Percentiles rank a stretch among this genome's conserved stretches.
Conservation (phyloP, 2,888 invertebrate species). For the Luperina nickerlii region DNA sequence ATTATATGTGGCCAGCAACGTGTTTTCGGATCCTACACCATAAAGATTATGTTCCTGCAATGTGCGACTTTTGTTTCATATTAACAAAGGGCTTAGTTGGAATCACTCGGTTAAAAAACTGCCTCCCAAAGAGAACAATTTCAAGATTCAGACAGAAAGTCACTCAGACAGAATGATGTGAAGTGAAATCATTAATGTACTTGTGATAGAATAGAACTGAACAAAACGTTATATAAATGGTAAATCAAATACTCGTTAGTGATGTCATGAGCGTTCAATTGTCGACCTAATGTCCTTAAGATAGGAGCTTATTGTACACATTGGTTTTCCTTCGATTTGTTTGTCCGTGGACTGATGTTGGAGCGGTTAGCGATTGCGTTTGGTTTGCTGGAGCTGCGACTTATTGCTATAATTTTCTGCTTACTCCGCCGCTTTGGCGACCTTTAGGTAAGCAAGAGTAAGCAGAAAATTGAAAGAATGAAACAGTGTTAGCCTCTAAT, state of each 20-base stretch:
- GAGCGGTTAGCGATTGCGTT: conserved; percentile 39
- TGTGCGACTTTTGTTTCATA: background rate
- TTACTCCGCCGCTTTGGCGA: background rate
- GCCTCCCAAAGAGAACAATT: conserved; percentile 21
- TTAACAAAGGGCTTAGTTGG: conserved; percentile 9
- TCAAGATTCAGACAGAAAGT: conserved; percentile 55
- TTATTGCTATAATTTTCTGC: background rate
- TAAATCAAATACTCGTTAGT: conserved; percentile 81
- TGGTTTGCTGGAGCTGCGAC: background rate
- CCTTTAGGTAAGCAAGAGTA: too few species aligned
- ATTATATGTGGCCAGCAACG: background rate
- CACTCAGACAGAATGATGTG: conserved; percentile 62
- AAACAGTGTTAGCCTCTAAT: background rate
- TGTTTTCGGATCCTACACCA: background rate
- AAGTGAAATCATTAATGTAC: conserved; percentile 73
- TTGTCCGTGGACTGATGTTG: conserved; percentile 53
- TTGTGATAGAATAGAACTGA: conserved; percentile 72
- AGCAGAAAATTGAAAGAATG: background rate
- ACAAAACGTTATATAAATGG: conserved; percentile 74
- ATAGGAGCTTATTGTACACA: conserved; percentile 63
- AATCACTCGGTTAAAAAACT: conserved; percentile 37
- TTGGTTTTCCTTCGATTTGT: conserved; percentile 55
- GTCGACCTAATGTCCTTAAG: conserved; percentile 66
- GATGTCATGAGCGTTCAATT: conserved; percentile 57
- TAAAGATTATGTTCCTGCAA: background rate